phyloP scores from a whole-genome alignment of 2,888 invertebrate species.

The Lasioglossum villosulum region DNA sequence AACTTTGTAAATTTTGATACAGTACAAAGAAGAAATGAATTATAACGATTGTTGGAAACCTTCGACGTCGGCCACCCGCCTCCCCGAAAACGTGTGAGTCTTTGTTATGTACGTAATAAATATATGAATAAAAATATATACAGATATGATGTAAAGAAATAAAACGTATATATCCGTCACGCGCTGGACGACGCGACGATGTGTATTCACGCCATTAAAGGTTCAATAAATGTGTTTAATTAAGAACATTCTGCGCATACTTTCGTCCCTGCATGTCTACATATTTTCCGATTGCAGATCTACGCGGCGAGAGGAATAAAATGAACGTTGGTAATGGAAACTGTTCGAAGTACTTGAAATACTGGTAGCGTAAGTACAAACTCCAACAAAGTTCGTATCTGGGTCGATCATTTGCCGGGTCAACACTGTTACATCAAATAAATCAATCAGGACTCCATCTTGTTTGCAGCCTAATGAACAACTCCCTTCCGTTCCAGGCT shows the following conservation, averaged over 20 bases:
- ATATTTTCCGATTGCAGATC: neutral
- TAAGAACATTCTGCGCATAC: conserved; percentile 54
- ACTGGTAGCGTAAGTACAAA: neutral
- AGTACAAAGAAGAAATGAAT: conserved; percentile 5
- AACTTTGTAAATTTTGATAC: conserved; percentile 12
- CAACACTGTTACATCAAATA: neutral
- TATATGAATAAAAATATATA: conserved; percentile 46
- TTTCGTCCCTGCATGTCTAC: neutral
- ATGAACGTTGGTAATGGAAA: neutral
- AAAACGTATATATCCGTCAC: conserved; percentile 65
- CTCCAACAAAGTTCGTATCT: neutral
- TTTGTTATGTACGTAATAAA: conserved; percentile 44
- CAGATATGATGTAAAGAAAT: conserved; percentile 50
- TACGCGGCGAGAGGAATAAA: neutral
- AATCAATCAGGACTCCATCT: neutral
- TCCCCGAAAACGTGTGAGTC: conserved; percentile 33
- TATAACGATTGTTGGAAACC: neutral
- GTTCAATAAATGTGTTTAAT: conserved; percentile 78
- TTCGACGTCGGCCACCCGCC: conserved; percentile 25
- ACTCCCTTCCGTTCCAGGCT: neutral
- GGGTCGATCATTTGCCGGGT: neutral
- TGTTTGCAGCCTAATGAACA: neutral
- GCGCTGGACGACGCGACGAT: conserved; percentile 72
- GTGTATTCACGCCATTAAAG: conserved; percentile 64
- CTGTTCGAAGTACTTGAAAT: neutral